Evolutionary conservation across 2,797 vertebrate species (phyloP), one percentile per base, ranked within the genome.

Genomic region (Chromobotia macracanthus): DNA sequence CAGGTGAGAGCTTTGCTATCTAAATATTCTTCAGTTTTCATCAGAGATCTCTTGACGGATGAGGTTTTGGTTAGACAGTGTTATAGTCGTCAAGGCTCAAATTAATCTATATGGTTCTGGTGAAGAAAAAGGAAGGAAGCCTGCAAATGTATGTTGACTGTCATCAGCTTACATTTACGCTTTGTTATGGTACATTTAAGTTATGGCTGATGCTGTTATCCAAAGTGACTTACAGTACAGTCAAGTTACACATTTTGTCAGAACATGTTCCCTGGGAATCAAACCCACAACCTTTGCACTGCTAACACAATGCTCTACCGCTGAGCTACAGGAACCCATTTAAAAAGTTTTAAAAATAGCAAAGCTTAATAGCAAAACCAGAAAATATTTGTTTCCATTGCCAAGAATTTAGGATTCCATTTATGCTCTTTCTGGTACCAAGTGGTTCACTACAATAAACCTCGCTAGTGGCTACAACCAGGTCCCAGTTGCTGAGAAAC

Each of bases 391-490:
- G 0, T 86, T 77, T 3, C 84, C 68, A 0, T 9, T 78, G 1
- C 75, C 58, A 46, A 12, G 75, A 6, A 75, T 66, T n/a, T 72
- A 85, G 3, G 67, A 82, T 9, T 50, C 23, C 0, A 16, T 61
- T 1, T 80, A 81, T 44, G 66, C 75, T 0, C 7, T 86, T 0
- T 7, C 63, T 1, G 82, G 65, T 1, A 72, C 58, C 16, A 31
- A 28, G 9, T 79, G 51, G 61, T 74, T 75, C n/a, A 38, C 64
- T 11, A 64, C 63, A 2, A 31, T 77, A 16, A 79, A 77, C 15
- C 25, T 68, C 1, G 53, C 61, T 4, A 77, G 53, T 65, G 70
- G 79, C 10, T 83, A 72, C 18, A 83, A 83, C 25, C 68, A 77
- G 3, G 67, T 77, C 46, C 21, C n/a, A 0, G 35, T 80, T 3